Conservation (phyloP, 2,113 vertebrate species). For the Struthidea cinerea region DNA sequence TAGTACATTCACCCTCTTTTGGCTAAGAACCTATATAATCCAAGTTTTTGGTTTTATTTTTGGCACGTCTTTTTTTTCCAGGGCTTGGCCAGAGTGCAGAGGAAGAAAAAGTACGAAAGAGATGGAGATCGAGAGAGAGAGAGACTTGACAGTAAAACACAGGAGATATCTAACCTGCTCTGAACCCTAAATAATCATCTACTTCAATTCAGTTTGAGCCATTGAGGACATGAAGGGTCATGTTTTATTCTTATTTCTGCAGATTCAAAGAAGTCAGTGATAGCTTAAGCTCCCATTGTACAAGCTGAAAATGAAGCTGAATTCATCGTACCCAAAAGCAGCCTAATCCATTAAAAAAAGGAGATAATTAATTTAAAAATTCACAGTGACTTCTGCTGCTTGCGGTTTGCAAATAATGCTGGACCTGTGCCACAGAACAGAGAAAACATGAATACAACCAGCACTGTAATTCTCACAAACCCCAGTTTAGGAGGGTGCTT, state of each 20-base stretch:
- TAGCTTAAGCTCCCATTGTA: neutral
- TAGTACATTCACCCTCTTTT: neutral
- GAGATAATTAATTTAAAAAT: neutral
- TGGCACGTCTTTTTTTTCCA: neutral
- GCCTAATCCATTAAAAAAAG: neutral
- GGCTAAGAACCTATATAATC: neutral
- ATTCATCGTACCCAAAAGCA: neutral
- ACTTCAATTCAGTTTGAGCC: neutral
- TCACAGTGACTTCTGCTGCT: neutral
- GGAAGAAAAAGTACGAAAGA: neutral
- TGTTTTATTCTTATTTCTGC: neutral
- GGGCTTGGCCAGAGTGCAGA: neutral
- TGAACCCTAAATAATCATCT: slow-evolving; percentile 2
- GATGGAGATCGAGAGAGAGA: neutral
- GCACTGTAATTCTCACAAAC: neutral
- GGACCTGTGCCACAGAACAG: neutral
- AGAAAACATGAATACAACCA: neutral
- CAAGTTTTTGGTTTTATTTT: neutral
- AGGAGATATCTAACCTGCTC: neutral
- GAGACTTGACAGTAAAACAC: neutral
- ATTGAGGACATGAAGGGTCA: neutral
- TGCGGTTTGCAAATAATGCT: neutral
- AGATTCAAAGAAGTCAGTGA: neutral
- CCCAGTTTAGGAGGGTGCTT: neutral
- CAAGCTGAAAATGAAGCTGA: neutral